These are phyloP conservation scores for Schizopygopsis pylzovi DNA, from an alignment of 2,797 vertebrate species.

Conservation along the genomic window DNA sequence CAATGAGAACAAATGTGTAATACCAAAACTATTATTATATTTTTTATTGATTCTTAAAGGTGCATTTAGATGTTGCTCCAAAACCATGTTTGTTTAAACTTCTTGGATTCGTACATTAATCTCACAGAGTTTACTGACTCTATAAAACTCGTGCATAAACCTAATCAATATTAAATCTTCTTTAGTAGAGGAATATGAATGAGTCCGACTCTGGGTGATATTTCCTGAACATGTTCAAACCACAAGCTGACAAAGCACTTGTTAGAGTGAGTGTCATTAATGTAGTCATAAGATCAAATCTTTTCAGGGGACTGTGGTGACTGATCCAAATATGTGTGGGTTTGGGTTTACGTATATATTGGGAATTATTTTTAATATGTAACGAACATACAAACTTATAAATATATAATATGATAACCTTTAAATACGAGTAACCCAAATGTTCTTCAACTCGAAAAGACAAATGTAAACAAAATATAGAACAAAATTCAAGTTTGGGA, in stretches of 20 bases:
- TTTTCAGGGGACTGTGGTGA: too few species aligned
- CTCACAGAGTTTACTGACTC: background rate
- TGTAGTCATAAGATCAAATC: too few species aligned
- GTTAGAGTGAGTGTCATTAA: background rate
- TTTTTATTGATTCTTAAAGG: background rate
- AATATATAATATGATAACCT: background rate
- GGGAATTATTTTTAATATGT: background rate
- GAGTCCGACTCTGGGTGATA: background rate
- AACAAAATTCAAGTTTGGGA: slow-evolving; percentile 47
- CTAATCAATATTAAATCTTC: background rate
- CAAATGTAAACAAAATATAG: background rate
- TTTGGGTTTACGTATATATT: background rate
- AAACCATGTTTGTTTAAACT: background rate
- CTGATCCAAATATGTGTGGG: background rate
- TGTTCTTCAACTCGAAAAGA: slow-evolving; percentile 6
- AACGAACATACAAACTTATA: background rate
- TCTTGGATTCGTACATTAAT: background rate
- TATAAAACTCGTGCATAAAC: background rate
- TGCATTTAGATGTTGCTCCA: background rate
- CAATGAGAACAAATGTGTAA: background rate
- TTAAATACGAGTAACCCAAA: background rate
- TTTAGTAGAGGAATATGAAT: background rate
- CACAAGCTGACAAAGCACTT: background rate
- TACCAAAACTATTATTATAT: background rate
- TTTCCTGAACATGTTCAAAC: background rate